Conservation (phyloP, 2,113 vertebrate species). For the Gobiocypris rarus region DNA sequence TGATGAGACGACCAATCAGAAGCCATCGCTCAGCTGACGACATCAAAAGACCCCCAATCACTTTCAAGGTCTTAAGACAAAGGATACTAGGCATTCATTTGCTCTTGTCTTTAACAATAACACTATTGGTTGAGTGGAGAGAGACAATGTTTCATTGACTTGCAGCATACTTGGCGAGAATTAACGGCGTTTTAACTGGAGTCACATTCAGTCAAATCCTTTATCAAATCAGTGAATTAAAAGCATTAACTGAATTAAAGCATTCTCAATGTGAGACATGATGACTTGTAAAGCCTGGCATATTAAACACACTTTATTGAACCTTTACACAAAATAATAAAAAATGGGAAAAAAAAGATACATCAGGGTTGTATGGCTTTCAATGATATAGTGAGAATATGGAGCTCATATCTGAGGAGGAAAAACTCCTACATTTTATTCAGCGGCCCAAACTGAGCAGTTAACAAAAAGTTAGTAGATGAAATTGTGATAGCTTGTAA, state of each 20-base stretch:
- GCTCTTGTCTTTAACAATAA: constrained; percentile 33
- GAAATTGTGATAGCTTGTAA: background rate
- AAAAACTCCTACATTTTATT: background rate
- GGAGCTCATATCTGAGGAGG: background rate
- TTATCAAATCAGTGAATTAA: background rate
- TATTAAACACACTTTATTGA: background rate
- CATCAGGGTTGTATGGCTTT: background rate
- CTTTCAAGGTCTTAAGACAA: constrained; percentile 23
- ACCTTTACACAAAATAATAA: background rate
- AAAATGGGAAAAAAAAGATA: background rate
- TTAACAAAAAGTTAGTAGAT: background rate
- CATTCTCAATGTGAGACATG: background rate
- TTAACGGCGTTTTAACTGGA: background rate
- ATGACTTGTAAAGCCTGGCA: background rate
- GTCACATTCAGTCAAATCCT: constrained; percentile 4
- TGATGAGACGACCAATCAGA: constrained; percentile 19
- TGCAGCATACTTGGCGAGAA: background rate
- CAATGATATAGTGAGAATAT: background rate
- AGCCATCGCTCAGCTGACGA: background rate
- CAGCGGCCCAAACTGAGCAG: background rate
- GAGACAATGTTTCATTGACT: constrained; percentile 38
- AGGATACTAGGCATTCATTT: constrained; percentile 27
- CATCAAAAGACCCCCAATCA: constrained; percentile 43
- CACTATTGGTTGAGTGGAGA: background rate
- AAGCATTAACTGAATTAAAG: background rate